Evolutionary conservation across 2,888 invertebrate genomes (phyloP).

Genomic region (Scotopteryx bipunctaria): DNA sequence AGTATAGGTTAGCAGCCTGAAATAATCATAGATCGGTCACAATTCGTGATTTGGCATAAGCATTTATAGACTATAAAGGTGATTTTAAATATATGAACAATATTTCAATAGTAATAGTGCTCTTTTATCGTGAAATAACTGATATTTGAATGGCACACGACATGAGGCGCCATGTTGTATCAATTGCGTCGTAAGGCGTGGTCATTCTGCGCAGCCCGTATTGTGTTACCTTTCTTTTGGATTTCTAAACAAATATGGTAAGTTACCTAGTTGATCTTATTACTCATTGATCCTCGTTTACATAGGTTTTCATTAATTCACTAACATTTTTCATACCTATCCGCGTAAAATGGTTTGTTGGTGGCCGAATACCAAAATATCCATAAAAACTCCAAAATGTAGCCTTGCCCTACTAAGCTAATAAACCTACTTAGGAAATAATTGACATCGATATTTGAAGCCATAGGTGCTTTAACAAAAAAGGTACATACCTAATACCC

Average conservation of each 20-base stretch:
- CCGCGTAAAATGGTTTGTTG: too few species aligned
- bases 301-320: too few species aligned
- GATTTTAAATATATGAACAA: slow-evolving; percentile 41
- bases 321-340: too few species aligned
- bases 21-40: slow-evolving; percentile 15
- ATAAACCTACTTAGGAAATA: too few species aligned
- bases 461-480: too few species aligned
- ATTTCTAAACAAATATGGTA: slow-evolving; percentile 64
- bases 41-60: slow-evolving; percentile 4
- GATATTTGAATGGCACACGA: slow-evolving; percentile 40
- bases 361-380: too few species aligned
- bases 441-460: too few species aligned
- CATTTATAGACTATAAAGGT: slow-evolving; percentile 46
- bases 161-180: slow-evolving; percentile 72
- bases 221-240: slow-evolving; percentile 48
- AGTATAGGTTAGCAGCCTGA: slow-evolving; percentile 2
- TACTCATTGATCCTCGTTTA: neutral
- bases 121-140: slow-evolving; percentile 41
- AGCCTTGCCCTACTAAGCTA: too few species aligned
- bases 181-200: slow-evolving; percentile 62
- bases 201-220: slow-evolving; percentile 52
- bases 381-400: too few species aligned
- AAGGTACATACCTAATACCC: too few species aligned
- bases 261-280: slow-evolving; percentile 56
- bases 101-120: slow-evolving; percentile 47